Evolutionary conservation across 1,140 invertebrate species (phyloP).

Genomic region (Nasonia giraulti): DNA sequence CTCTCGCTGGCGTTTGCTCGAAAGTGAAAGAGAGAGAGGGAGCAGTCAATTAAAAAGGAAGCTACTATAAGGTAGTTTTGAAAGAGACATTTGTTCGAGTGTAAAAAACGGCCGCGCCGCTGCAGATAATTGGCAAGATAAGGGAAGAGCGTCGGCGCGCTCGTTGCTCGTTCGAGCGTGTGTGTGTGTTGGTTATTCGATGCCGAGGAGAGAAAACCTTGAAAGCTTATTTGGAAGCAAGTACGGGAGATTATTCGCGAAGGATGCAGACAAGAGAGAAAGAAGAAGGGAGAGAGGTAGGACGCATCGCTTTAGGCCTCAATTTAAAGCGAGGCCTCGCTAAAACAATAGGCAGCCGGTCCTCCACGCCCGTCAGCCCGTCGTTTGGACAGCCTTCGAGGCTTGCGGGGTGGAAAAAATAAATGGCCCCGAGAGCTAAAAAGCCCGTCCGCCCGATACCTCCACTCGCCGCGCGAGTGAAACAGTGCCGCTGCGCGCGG

Average conservation of each 20-base stretch:
- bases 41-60: conserved; percentile 21
- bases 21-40: neutral
- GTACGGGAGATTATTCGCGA: conserved; percentile 39
- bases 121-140: conserved; percentile 35
- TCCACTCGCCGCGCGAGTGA: no score
- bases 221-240: conserved; percentile 39
- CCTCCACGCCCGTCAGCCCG: conserved; percentile 59
- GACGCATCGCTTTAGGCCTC: conserved; percentile 57
- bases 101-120: conserved; percentile 1
- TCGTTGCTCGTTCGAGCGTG: neutral
- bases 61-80: conserved; percentile 18
- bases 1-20: neutral
- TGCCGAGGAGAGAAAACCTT: conserved; percentile 22
- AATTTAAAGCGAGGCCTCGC: conserved; percentile 60
- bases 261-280: conserved; percentile 26
- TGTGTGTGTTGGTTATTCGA: conserved; percentile 26
- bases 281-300: neutral
- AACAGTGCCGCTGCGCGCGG: neutral
- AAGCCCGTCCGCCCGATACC: conserved; percentile 24
- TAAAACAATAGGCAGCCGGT: conserved; percentile 63
- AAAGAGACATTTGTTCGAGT: conserved; percentile 27
- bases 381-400: conserved; percentile 64
- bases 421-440: conserved; percentile 65
- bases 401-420: conserved; percentile 61
- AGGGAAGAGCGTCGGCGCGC: neutral